Conservation (phyloP, 2,113 vertebrate genomes). For the Vanacampus margaritifer region DNA sequence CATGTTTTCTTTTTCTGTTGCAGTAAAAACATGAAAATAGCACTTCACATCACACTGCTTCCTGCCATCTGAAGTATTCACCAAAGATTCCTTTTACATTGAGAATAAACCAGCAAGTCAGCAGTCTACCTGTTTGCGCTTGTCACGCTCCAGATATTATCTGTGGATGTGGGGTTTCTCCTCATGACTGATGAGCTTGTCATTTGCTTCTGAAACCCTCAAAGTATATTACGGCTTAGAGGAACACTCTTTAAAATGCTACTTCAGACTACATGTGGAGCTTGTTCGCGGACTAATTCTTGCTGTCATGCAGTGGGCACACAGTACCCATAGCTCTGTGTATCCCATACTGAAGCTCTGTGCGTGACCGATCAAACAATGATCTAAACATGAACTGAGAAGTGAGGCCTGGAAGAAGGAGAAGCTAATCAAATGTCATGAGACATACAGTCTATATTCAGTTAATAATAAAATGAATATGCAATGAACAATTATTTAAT, state of each 20-base stretch:
- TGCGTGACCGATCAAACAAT: not conserved
- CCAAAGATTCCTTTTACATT: not conserved
- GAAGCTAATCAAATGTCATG: slow-evolving; percentile 36
- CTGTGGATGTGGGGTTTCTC: slow-evolving; percentile 45
- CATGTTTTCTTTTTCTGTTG: slow-evolving; percentile 21
- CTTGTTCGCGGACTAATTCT: slow-evolving; percentile 32
- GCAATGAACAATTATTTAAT: not conserved
- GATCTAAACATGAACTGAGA: slow-evolving; percentile 39
- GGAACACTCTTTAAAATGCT: slow-evolving; percentile 23
- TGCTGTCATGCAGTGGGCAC: slow-evolving; percentile 18
- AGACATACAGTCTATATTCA: slow-evolving; percentile 13
- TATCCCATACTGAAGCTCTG: slow-evolving; percentile 10
- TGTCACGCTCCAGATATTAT: slow-evolving; percentile 21
- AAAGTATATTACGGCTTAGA: slow-evolving; percentile 12
- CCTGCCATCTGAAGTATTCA: slow-evolving; percentile 31
- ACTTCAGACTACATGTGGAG: slow-evolving; percentile 33
- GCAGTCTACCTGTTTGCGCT: slow-evolving; percentile 18
- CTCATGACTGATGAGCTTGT: slow-evolving; percentile 48
- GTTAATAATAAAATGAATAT: no score
- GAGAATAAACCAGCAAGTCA: slow-evolving; percentile 6
- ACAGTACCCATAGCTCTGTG: not conserved
- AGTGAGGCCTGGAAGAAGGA: slow-evolving; percentile 23
- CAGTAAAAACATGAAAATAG: slow-evolving; percentile 43
- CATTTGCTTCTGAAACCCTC: slow-evolving; percentile 34
- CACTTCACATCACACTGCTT: slow-evolving; percentile 22